Evolutionary conservation across 2,888 invertebrate genomes (phyloP).

Genomic region (Invenusta paracnida): DNA sequence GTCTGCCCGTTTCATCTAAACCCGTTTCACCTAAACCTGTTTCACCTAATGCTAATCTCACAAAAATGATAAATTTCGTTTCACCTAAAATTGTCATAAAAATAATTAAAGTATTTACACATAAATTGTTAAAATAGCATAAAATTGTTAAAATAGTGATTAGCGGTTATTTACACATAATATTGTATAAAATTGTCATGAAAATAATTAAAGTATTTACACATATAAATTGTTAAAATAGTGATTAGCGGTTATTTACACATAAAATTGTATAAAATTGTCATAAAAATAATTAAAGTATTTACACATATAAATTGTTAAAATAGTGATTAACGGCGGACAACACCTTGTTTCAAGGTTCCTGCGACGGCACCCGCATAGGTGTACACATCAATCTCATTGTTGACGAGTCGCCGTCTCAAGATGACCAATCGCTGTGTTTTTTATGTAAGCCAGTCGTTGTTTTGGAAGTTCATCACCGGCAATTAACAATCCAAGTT

Average conservation of each 20-base stretch:
- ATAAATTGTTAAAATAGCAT: background rate
- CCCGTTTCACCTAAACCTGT: background rate
- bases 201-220: background rate
- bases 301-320: background rate
- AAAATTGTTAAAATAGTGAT: background rate
- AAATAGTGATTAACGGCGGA: background rate
- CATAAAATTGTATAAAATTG: background rate
- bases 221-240: background rate
- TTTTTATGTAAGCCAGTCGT: background rate
- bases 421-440: background rate
- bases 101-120: background rate
- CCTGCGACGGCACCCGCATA: background rate
- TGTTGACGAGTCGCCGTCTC: conserved; percentile 10
- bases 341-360: conserved; percentile 4
- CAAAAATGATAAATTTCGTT: background rate
- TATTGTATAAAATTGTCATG: background rate
- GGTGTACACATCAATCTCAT: background rate
- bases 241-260: background rate
- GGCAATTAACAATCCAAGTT: background rate
- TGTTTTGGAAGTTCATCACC: background rate
- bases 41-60: background rate
- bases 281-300: background rate
- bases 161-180: background rate
- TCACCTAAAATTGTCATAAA: background rate
- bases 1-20: too few relatives aligned